Evolutionary conservation across 2,888 invertebrate genomes (phyloP).

Genomic region (Ischnura elegans): DNA sequence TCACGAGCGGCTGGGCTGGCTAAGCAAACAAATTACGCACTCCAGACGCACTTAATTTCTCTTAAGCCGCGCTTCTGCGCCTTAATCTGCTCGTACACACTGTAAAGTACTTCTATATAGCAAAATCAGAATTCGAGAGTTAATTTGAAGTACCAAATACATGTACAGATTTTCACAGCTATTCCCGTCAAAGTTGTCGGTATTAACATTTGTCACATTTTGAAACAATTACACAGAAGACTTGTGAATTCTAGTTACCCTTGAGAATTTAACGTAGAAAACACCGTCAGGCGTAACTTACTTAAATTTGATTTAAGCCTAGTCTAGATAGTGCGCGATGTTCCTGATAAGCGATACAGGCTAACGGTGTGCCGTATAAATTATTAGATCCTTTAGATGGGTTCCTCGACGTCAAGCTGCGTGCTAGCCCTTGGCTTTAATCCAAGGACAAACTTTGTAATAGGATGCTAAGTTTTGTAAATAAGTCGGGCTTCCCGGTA

Average conservation of each 20-base stretch:
- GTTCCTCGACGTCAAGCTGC: slow-evolving; percentile 42
- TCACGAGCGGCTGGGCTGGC: not conserved
- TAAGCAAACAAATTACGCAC: slow-evolving; percentile 64
- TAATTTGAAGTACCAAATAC: no score
- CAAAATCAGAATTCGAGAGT: no score
- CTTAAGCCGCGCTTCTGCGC: not conserved
- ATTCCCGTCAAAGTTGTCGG: no score
- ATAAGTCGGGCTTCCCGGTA: not conserved
- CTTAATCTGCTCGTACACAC: not conserved
- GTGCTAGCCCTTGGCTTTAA: slow-evolving; percentile 44
- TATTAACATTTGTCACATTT: no score
- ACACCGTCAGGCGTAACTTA: not conserved
- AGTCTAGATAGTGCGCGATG: not conserved
- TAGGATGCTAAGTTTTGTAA: slow-evolving; percentile 54
- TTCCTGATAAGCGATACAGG: not conserved
- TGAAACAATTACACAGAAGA: no score
- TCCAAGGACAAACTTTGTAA: slow-evolving; percentile 55
- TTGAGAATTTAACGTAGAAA: not conserved
- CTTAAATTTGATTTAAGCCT: not conserved
- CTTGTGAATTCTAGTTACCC: not conserved
- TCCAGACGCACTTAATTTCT: slow-evolving; percentile 36
- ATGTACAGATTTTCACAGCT: no score
- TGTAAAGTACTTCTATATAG: not conserved
- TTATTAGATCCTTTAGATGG: not conserved
- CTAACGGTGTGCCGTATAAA: slow-evolving; percentile 27